phyloP scores from a whole-genome alignment of 2,797 vertebrate species.

The Enteromius paludinosus region DNA sequence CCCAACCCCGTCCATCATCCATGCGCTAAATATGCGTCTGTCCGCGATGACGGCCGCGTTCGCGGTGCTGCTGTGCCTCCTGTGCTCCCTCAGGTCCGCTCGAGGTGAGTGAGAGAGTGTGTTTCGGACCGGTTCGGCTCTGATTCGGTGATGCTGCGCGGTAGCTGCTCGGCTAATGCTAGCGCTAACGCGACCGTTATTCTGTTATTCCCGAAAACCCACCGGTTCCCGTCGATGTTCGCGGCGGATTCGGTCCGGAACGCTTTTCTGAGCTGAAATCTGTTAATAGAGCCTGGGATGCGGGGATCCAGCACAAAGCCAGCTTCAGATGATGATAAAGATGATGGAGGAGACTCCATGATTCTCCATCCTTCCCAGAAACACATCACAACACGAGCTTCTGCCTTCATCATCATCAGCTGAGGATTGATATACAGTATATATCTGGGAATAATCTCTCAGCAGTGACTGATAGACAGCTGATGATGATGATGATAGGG shows the following conservation, averaged over 20 bases:
- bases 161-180: constrained; percentile 64
- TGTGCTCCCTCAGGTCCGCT: constrained; percentile 66
- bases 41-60: constrained; percentile 71
- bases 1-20: constrained; percentile 77
- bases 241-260: background rate
- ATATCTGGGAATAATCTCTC: background rate
- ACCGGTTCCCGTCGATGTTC: background rate
- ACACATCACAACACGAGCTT: background rate
- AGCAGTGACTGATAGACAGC: background rate
- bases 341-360: background rate
- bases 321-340: constrained; percentile 3
- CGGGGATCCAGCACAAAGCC: background rate
- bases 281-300: background rate
- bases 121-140: constrained; percentile 50
- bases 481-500: background rate
- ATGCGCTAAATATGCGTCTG: constrained; percentile 80
- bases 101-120: constrained; percentile 74
- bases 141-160: constrained; percentile 58
- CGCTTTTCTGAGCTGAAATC: background rate
- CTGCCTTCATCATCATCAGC: background rate
- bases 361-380: background rate
- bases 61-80: constrained; percentile 70
- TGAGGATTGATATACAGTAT: background rate
- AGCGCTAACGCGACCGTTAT: constrained; percentile 30
- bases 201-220: constrained; percentile 17